A percentile compares a stretch with the other conserved stretches of the same genome.
These are phyloP conservation scores for Odontamblyopus rebecca DNA, from an alignment of 2,797 vertebrate genomes.

Conservation along the genomic window DNA sequence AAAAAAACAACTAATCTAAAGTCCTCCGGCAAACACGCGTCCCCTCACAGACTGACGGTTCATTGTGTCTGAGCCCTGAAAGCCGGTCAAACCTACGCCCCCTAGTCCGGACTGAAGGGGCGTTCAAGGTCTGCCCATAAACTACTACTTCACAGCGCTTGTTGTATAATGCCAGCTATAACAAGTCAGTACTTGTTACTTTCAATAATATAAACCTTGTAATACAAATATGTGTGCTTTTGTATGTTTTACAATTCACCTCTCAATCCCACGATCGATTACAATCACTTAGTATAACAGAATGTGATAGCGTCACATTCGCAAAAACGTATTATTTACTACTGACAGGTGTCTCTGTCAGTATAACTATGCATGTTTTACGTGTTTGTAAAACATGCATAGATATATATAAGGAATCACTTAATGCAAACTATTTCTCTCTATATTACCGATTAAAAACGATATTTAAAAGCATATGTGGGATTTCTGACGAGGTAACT, in stretches of 20 bases:
- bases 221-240: not conserved
- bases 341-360: not conserved
- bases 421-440: not conserved
- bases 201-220: not conserved
- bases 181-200: not conserved
- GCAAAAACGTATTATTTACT: not conserved
- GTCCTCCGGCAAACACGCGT: constrained; percentile 57
- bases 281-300: not conserved
- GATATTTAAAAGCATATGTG: not conserved
- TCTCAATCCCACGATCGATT: not conserved
- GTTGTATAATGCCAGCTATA: not conserved
- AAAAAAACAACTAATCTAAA: constrained; percentile 38
- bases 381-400: not conserved
- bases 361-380: not conserved
- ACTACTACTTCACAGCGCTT: not conserved
- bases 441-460: not conserved
- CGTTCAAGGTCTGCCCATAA: constrained; percentile 30
- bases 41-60: constrained; percentile 68
- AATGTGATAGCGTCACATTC: not conserved
- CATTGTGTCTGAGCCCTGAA: constrained; percentile 80
- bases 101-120: constrained; percentile 58
- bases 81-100: constrained; percentile 84
- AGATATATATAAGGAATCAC: not conserved
- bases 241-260: not conserved
- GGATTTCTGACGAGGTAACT: fast-evolving